phyloP scores from a whole-genome alignment of 2,888 invertebrate genomes.

The Sinodicranocentrus sp. region DNA sequence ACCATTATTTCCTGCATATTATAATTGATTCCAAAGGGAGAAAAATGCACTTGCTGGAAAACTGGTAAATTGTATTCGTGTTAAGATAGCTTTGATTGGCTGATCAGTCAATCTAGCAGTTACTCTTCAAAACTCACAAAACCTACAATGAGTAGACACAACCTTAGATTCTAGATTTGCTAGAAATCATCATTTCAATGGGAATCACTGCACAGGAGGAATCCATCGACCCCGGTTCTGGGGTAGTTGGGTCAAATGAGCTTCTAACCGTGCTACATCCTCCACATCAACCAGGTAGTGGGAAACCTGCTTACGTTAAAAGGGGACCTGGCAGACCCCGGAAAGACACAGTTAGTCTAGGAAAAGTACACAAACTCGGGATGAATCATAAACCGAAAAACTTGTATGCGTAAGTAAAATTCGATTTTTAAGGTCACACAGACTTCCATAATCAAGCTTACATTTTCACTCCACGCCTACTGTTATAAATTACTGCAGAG shows the following conservation, averaged over 20 bases:
- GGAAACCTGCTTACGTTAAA: slow-evolving; percentile 83
- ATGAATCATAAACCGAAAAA: slow-evolving; percentile 67
- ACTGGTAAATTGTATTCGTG: slow-evolving; percentile 54
- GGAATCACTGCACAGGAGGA: slow-evolving; percentile 67
- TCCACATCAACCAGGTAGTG: slow-evolving; percentile 77
- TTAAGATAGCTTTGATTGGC: slow-evolving; percentile 16
- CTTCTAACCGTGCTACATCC: slow-evolving; percentile 74
- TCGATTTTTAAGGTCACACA: too few species aligned
- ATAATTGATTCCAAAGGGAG: slow-evolving; percentile 49
- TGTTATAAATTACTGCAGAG: slow-evolving; percentile 37
- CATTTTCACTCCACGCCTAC: too few species aligned
- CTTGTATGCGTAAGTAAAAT: slow-evolving; percentile 64
- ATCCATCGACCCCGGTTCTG: slow-evolving; percentile 67
- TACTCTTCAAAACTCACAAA: slow-evolving; percentile 5
- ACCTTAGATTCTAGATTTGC: slow-evolving; percentile 59
- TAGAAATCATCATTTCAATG: slow-evolving; percentile 59
- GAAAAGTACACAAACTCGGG: slow-evolving; percentile 63
- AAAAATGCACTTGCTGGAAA: slow-evolving; percentile 70
- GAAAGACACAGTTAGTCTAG: slow-evolving; percentile 82
- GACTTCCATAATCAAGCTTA: too few species aligned
- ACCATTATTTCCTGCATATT: slow-evolving; percentile 64
- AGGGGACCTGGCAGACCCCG: slow-evolving; percentile 89
- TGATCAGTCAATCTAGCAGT: slow-evolving; percentile 13
- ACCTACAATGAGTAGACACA: slow-evolving; percentile 53
- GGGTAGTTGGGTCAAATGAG: slow-evolving; percentile 68